These are phyloP conservation scores for Petrosia ficiformis DNA, from an alignment of 37 sponge, comb jelly and placozoan genomes.

Conservation along the genomic window DNA sequence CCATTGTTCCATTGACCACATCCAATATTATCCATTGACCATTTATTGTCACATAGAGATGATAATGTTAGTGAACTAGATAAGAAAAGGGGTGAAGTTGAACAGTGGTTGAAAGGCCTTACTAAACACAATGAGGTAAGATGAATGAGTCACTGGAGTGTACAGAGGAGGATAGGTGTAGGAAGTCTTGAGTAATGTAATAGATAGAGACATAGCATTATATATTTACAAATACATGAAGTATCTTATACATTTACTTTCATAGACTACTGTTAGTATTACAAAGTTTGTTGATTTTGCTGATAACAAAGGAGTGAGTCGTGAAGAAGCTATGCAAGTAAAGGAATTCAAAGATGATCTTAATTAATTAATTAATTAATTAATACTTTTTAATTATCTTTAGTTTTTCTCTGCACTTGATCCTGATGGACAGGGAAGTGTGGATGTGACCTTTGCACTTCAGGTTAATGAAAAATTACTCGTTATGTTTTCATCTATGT, in stretches of 20 bases:
- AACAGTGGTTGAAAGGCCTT: constrained; percentile 41
- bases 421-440: constrained; percentile 34
- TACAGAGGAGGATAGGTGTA: too few species aligned
- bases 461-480: constrained; percentile 9
- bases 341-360: background rate
- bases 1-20: background rate
- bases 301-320: constrained; percentile 33
- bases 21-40: background rate
- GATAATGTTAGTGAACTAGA: too few species aligned
- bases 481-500: background rate
- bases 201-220: too few species aligned
- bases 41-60: too few species aligned
- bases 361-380: background rate
- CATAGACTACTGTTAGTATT: constrained; percentile 36
- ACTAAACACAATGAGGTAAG: constrained; percentile 40
- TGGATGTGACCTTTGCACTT: constrained; percentile 39
- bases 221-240: too few species aligned
- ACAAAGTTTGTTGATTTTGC: constrained; percentile 50
- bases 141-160: background rate
- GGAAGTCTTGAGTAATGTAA: too few species aligned
- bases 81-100: constrained; percentile 18
- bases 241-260: too few species aligned
- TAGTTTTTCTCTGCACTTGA: constrained; percentile 36
- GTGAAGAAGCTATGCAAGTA: constrained; percentile 47
- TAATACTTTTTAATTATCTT: too few species aligned